phyloP scores from a whole-genome alignment of 2,888 invertebrate genomes.

The Aricia artaxerxes region DNA sequence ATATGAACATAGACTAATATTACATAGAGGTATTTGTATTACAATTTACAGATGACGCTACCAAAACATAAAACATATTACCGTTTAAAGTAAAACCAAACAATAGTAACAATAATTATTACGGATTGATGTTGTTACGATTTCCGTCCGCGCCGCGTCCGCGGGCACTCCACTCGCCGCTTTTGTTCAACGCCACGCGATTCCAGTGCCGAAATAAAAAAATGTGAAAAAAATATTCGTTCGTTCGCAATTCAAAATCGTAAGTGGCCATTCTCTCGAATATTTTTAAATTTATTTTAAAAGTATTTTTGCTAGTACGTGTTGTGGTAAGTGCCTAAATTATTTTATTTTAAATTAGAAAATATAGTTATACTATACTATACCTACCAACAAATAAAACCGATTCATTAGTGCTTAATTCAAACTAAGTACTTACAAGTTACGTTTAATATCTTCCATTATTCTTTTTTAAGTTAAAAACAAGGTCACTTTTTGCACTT shows the following conservation, averaged over 20 bases:
- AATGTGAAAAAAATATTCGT: not conserved
- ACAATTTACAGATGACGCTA: not conserved
- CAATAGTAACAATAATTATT: slow-evolving; percentile 20
- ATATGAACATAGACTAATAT: no score
- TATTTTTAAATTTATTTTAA: not conserved
- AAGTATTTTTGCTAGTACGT: not conserved
- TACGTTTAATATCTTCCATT: not conserved
- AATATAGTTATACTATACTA: no score
- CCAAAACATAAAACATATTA: not conserved
- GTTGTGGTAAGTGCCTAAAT: not conserved
- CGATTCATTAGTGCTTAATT: not conserved
- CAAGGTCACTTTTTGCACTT: slow-evolving; percentile 3
- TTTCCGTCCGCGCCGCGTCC: slow-evolving; percentile 21
- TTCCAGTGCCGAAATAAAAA: slow-evolving; percentile 21
- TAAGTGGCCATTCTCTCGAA: not conserved
- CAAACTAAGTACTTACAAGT: not conserved
- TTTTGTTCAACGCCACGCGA: slow-evolving; percentile 13
- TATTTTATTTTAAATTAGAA: no score
- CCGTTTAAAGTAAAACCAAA: slow-evolving; percentile 25
- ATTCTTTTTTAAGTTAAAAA: not conserved
- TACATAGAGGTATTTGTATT: not conserved
- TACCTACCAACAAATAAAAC: no score
- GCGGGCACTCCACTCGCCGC: slow-evolving; percentile 27
- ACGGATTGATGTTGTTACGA: slow-evolving; percentile 24
- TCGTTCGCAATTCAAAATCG: slow-evolving; percentile 21